Evolutionary conservation across 1,140 invertebrate species (phyloP).

Genomic region (Lysiphlebus fabarum): DNA sequence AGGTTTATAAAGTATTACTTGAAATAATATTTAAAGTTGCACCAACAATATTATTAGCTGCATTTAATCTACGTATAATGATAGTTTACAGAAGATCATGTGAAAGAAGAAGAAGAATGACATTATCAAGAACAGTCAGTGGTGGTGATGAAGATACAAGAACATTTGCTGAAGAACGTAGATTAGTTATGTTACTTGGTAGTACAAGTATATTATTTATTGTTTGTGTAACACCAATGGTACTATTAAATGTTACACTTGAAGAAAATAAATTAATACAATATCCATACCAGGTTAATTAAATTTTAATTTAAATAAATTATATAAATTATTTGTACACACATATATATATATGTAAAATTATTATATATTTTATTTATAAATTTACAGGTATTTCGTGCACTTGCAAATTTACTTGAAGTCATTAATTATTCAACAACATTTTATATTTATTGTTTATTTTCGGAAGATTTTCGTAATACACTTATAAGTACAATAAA

Average conservation of each 20-base stretch:
- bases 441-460: slow-evolving; percentile 77
- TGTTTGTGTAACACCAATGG: slow-evolving; percentile 73
- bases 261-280: slow-evolving; percentile 61
- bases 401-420: slow-evolving; percentile 70
- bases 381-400: slow-evolving; percentile 66
- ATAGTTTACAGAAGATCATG: slow-evolving; percentile 67
- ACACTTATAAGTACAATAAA: slow-evolving; percentile 66
- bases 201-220: slow-evolving; percentile 73
- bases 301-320: slow-evolving; percentile 41
- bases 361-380: not conserved
- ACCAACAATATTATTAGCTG: slow-evolving; percentile 66
- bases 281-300: slow-evolving; percentile 61
- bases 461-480: slow-evolving; percentile 72
- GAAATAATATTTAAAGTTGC: slow-evolving; percentile 67
- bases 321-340: too few species aligned
- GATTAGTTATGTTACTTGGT: slow-evolving; percentile 67
- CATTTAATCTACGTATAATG: slow-evolving; percentile 69
- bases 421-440: slow-evolving; percentile 74
- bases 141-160: slow-evolving; percentile 60
- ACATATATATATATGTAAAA: not conserved
- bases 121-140: slow-evolving; percentile 57
- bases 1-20: slow-evolving; percentile 63
- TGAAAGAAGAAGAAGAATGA: slow-evolving; percentile 63
- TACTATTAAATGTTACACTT: slow-evolving; percentile 68
- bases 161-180: slow-evolving; percentile 69